Conservation (phyloP, 1,140 invertebrate species). For the Acromyrmex charruanus region DNA sequence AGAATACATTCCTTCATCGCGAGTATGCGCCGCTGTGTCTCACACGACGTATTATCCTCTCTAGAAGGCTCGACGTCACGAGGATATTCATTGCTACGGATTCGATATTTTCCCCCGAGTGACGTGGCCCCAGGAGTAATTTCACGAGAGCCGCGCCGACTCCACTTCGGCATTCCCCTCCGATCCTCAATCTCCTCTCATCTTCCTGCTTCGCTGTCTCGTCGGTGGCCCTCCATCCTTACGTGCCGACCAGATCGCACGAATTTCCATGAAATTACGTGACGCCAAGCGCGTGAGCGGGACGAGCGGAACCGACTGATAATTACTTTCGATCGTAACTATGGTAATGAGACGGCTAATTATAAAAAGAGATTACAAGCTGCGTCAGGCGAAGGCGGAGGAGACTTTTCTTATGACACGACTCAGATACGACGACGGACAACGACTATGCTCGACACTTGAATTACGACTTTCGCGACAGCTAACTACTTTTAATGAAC, state of each 20-base stretch:
- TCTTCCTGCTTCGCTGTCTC: conserved; percentile 33
- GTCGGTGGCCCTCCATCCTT: conserved; percentile 23
- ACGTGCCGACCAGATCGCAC: conserved; percentile 42
- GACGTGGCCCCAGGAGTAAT: conserved; percentile 55
- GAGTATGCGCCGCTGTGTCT: not conserved
- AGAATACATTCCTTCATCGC: not conserved
- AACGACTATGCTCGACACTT: conserved; percentile 55
- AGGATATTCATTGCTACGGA: conserved; percentile 62
- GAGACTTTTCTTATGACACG: conserved; percentile 59
- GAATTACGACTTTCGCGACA: conserved; percentile 74
- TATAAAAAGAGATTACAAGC: conserved; percentile 78
- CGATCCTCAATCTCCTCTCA: conserved; percentile 33
- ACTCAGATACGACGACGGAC: conserved; percentile 30
- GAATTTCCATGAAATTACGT: conserved; percentile 78
- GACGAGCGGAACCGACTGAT: conserved; percentile 65
- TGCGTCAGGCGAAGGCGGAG: conserved; percentile 15
- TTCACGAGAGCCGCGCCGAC: conserved; percentile 49
- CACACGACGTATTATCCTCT: conserved; percentile 58
- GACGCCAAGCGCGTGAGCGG: conserved; percentile 49
- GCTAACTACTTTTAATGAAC: conserved; percentile 79
- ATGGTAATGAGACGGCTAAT: conserved; percentile 77
- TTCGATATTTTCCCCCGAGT: conserved; percentile 61
- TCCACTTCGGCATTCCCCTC: conserved; percentile 22
- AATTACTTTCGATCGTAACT: conserved; percentile 79
- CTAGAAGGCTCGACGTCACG: conserved; percentile 38